These are phyloP conservation scores for Drosophila pullipes DNA, from an alignment of 2,888 invertebrate species.

Conservation along the genomic window DNA sequence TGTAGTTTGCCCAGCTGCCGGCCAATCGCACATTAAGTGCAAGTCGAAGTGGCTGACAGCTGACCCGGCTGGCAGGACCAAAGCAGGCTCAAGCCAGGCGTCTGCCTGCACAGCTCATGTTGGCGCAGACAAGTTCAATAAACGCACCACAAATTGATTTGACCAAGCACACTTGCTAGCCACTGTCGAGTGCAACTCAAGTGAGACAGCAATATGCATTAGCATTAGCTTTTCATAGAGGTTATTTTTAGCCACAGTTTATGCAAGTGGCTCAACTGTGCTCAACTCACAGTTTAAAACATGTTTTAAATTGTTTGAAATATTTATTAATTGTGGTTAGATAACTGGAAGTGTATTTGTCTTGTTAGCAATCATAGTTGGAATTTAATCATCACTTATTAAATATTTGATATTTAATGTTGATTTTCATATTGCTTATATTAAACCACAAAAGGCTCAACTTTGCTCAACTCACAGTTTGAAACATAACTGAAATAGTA, in stretches of 20 bases:
- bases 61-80: slow-evolving; percentile 10
- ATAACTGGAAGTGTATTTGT: not conserved
- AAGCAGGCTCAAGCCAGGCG: slow-evolving; percentile 1
- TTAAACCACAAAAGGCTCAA: not conserved
- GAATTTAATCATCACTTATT: not conserved
- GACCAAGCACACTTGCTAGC: slow-evolving; percentile 62
- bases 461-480: not conserved
- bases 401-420: slow-evolving; percentile 86
- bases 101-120: slow-evolving; percentile 22
- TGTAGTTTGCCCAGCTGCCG: slow-evolving; percentile 49
- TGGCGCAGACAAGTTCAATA: slow-evolving; percentile 70
- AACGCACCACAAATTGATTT: slow-evolving; percentile 75
- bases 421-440: slow-evolving; percentile 70
- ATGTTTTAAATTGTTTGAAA: not conserved
- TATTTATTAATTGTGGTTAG: not conserved
- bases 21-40: slow-evolving; percentile 67
- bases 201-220: slow-evolving; percentile 35
- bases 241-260: not conserved
- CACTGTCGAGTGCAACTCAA: slow-evolving; percentile 45
- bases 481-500: not conserved
- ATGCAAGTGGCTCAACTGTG: not conserved
- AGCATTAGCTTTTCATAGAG: slow-evolving; percentile 16
- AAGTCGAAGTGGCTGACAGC: slow-evolving; percentile 52
- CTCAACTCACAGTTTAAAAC: not conserved
- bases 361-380: not conserved